Evolutionary conservation across 2,797 vertebrate species (phyloP), one percentile per base, ranked within the genome.

Genomic region (Sebastes hubbsi): DNA sequence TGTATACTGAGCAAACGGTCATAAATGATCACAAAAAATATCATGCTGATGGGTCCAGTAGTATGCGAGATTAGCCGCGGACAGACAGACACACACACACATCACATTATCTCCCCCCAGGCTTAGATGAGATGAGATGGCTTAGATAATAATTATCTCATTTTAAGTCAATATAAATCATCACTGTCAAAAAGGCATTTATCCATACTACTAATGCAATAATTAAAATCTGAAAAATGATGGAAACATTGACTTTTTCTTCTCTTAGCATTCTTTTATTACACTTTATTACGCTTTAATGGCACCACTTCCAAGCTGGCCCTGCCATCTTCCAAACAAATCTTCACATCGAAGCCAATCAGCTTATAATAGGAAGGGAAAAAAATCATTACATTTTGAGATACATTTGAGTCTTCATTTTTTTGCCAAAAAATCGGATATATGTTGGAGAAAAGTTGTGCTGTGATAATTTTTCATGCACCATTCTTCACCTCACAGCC

Each of bases 41-140:
- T 58, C 24, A 25, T 0, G 2, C 55, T 14, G 24, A 25, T 58
- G 12, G 22, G 6, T 56, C 22, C 22, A 24, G 22, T 25, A 58
- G 55, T 27, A 58, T 1, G 0, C 12, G 0, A 0, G 5, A 58
- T 58, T 14, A 58, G 12, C 55, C 6, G 0, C 24, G 24, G 55
- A 58, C 55, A 58, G 24, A 25, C 55, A 58, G 11, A 14, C 12
- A 24, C 6, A 56, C 22, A 56, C 54, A 58, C 55, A 49, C 18
- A 49, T 49, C 46, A 49, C 46, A 49, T 49, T 49, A 49, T 0
- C 46, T 20, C 46, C 46, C 42, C 2, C 46, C 16, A 20, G 42
- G 42, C 14, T 46, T 16, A 46, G 3, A 49, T 49, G 46, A 49
- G 46, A 20, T 20, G 46, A 49, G 18, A 49, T 49, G 46, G 16